Percentiles rank a stretch among this genome's conserved stretches.
Conservation (phyloP, 1,140 invertebrate genomes). For the Drosophila bocki region DNA sequence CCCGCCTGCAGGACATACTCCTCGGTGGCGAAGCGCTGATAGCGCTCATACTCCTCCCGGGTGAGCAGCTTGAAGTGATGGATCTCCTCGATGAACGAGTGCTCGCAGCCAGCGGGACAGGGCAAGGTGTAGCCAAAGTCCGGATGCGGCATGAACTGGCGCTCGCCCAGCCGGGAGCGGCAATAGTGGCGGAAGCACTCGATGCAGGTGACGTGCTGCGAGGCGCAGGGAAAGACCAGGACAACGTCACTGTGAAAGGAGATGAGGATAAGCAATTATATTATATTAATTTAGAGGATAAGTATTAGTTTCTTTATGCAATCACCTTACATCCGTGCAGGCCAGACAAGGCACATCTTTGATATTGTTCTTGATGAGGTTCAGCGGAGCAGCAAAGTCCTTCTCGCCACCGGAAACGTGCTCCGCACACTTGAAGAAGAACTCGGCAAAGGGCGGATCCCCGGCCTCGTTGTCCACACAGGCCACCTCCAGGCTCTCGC, state of each 20-base stretch:
- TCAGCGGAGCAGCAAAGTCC: slow-evolving; percentile 90
- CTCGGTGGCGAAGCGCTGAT: slow-evolving; percentile 94
- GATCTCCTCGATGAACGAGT: slow-evolving; percentile 93
- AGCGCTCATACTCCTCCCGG: slow-evolving; percentile 89
- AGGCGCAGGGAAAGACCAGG: slow-evolving; percentile 92
- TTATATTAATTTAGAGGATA: background rate
- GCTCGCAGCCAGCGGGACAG: slow-evolving; percentile 92
- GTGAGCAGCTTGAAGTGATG: slow-evolving; percentile 93
- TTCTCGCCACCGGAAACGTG: slow-evolving; percentile 90
- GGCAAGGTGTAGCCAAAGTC: slow-evolving; percentile 92
- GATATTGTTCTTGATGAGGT: slow-evolving; percentile 91
- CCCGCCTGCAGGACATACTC: slow-evolving; percentile 93
- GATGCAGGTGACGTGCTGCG: slow-evolving; percentile 92
- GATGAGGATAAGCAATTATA: background rate
- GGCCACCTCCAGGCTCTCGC: slow-evolving; percentile 84
- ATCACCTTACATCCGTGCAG: slow-evolving; percentile 89
- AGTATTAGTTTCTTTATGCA: background rate
- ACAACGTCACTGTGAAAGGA: slow-evolving; percentile 88
- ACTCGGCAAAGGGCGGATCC: slow-evolving; percentile 90
- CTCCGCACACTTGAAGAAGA: slow-evolving; percentile 94
- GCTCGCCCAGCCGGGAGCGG: slow-evolving; percentile 89
- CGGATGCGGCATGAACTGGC: slow-evolving; percentile 90
- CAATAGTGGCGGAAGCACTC: slow-evolving; percentile 94
- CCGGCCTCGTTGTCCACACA: slow-evolving; percentile 84
- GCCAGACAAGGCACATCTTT: slow-evolving; percentile 92